A percentile compares a stretch with the other conserved stretches of the same genome.
These are phyloP conservation scores for Polymixis lichenea DNA, from an alignment of 2,888 invertebrate genomes.

Conservation along the genomic window DNA sequence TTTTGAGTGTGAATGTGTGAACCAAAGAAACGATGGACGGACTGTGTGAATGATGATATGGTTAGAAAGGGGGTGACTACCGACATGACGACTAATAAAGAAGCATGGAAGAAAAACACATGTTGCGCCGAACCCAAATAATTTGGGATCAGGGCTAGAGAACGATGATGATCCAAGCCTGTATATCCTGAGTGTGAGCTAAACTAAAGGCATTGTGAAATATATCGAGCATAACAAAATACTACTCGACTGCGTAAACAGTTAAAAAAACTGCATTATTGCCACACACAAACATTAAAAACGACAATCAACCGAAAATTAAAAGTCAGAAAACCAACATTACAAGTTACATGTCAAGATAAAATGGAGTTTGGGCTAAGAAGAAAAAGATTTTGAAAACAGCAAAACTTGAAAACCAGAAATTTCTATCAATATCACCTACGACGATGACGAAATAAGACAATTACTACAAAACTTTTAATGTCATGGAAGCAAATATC, in stretches of 20 bases:
- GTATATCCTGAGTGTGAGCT: conserved; percentile 4
- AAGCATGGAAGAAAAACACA: too few relatives aligned
- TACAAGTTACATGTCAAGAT: neutral
- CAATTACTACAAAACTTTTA: neutral
- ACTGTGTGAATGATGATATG: too few relatives aligned
- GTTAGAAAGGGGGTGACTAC: too few relatives aligned
- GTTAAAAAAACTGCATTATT: neutral
- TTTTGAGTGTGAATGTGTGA: too few relatives aligned
- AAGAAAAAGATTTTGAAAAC: neutral
- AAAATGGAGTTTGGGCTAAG: neutral
- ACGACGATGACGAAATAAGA: neutral
- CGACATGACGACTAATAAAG: too few relatives aligned
- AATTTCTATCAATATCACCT: neutral
- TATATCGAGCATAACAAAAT: neutral
- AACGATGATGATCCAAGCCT: too few relatives aligned
- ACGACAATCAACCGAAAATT: neutral
- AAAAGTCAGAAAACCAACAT: neutral
- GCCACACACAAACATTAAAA: neutral
- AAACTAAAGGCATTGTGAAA: neutral
- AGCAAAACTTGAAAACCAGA: neutral
- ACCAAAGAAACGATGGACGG: too few relatives aligned
- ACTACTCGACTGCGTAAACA: neutral
- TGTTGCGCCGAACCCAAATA: too few relatives aligned
- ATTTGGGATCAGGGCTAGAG: too few relatives aligned
- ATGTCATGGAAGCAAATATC: neutral